phyloP scores from a whole-genome alignment of 2,113 vertebrate genomes.

The Odocoileus hemionus region DNA sequence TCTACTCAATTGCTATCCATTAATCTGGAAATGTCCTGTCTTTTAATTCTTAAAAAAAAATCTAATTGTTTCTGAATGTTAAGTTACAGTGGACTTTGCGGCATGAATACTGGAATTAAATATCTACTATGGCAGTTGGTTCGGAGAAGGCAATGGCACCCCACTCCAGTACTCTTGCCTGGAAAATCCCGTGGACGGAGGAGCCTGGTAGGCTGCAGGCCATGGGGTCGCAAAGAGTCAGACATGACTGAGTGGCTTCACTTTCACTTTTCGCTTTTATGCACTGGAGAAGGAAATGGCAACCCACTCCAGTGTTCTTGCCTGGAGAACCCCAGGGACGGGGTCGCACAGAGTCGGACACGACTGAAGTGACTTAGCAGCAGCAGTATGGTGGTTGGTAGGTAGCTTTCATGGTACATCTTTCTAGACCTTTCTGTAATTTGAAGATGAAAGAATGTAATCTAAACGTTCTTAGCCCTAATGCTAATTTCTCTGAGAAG shows the following conservation, averaged over 20 bases:
- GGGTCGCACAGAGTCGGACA: no score
- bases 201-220: no score
- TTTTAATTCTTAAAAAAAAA: background rate
- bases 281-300: no score
- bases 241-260: no score
- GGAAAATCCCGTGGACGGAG: no score
- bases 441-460: background rate
- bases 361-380: no score
- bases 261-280: no score
- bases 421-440: background rate
- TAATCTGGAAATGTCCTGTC: background rate
- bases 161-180: no score
- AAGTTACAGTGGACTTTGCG: background rate
- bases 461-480: background rate
- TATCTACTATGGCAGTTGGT: background rate
- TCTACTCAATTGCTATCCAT: background rate
- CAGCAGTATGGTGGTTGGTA: background rate
- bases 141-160: no score
- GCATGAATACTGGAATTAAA: background rate
- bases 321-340: no score
- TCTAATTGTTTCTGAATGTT: conserved; percentile 44
- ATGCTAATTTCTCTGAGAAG: background rate
- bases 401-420: background rate
- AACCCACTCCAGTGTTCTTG: no score
- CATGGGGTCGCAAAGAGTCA: no score